phyloP scores from a whole-genome alignment of 1,140 invertebrate species.

The Danaus melanippus region DNA sequence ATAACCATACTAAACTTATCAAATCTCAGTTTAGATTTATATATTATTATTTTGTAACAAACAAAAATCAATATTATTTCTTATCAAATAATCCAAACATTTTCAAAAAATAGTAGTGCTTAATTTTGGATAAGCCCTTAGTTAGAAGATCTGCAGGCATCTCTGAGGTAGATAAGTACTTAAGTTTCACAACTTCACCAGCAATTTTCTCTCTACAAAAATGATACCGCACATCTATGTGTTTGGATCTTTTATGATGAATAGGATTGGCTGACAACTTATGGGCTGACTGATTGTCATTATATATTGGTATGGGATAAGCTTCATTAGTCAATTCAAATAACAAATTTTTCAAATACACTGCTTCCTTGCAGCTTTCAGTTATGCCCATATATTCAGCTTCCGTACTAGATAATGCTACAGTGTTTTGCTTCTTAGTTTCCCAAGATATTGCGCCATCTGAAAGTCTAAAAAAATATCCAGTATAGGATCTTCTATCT shows the following conservation, averaged over 20 bases:
- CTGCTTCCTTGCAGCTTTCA: conserved; percentile 12
- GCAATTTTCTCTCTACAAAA: too few species aligned
- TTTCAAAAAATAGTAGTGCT: conserved; percentile 13
- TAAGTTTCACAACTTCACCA: conserved; percentile 10
- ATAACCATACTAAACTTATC: too few species aligned
- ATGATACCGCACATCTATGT: too few species aligned
- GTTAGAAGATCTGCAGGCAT: conserved; percentile 15
- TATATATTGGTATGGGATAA: conserved; percentile 9
- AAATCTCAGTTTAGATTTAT: too few species aligned
- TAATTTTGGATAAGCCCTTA: conserved; percentile 11
- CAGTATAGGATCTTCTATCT: conserved; percentile 21
- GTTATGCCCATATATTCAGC: conserved; percentile 13
- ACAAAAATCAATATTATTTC: too few species aligned
- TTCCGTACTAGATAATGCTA: conserved; percentile 10
- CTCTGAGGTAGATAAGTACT: conserved; percentile 10
- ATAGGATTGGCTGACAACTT: too few species aligned
- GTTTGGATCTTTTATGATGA: too few species aligned
- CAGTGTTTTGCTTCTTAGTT: conserved; percentile 11
- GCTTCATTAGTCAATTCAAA: conserved; percentile 9
- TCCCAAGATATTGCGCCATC: conserved; percentile 16
- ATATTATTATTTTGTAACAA: too few species aligned
- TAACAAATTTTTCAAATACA: conserved; percentile 9
- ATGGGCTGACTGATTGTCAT: too few species aligned
- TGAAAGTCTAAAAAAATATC: conserved; percentile 20
- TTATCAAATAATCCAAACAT: too few species aligned